Percentiles rank a stretch among this genome's conserved stretches.
Conservation (phyloP, 2,888 invertebrate genomes). For the Coenonympha arcania region DNA sequence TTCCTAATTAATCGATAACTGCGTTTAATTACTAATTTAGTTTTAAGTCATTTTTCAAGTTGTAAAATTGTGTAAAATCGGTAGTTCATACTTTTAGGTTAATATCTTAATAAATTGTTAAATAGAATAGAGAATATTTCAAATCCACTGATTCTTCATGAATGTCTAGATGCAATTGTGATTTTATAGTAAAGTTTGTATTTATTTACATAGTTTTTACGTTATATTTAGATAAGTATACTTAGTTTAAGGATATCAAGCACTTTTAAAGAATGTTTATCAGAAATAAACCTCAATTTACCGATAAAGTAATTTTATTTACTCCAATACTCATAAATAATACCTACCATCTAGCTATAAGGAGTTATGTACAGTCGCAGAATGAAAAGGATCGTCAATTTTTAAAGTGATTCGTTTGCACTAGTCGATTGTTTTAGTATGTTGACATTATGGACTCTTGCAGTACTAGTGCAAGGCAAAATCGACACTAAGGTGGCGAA, state of each 20-base stretch:
- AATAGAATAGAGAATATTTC: constrained; percentile 14
- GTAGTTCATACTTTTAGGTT: background rate
- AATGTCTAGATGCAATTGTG: constrained; percentile 57
- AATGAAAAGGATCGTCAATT: no score
- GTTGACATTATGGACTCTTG: no score
- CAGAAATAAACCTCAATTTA: constrained; percentile 52
- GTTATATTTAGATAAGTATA: constrained; percentile 18
- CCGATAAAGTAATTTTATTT: constrained; percentile 29
- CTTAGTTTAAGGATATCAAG: constrained; percentile 20
- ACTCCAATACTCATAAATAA: no score
- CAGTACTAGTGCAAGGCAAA: no score
- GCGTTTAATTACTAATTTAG: background rate
- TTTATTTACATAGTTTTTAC: constrained; percentile 43
- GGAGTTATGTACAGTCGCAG: no score
- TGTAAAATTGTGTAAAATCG: constrained; percentile 17
- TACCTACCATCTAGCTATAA: background rate
- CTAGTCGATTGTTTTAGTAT: no score
- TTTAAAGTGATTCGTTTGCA: no score
- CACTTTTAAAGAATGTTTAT: constrained; percentile 49
- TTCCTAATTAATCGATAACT: constrained; percentile 16
- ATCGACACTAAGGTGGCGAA: no score
- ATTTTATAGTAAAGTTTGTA: constrained; percentile 48
- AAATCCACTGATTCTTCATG: constrained; percentile 19
- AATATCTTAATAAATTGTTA: constrained; percentile 14
- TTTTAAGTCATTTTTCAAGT: background rate